These are phyloP conservation scores for Hippocampus mohnikei DNA, from an alignment of 2,113 vertebrate genomes.

Conservation along the genomic window DNA sequence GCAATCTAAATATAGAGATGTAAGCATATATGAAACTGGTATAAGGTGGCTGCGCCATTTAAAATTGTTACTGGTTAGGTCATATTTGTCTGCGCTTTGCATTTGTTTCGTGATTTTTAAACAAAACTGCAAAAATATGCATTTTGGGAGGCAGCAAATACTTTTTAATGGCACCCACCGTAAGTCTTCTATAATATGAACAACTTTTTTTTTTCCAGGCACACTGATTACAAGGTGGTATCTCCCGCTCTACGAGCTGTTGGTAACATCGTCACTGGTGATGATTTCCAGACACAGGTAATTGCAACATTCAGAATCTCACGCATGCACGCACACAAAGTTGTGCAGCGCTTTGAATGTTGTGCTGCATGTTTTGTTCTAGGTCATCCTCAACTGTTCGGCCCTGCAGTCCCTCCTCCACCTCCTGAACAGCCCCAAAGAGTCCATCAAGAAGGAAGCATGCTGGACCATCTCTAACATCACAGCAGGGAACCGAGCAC, in stretches of 20 bases:
- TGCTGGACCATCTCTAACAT: constrained; percentile 99
- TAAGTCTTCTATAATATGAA: neutral
- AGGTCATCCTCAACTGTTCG: constrained; percentile 98
- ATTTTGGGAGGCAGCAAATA: too few relatives aligned
- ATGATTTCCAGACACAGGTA: constrained; percentile 97
- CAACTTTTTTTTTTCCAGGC: constrained; percentile 74
- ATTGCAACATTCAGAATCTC: neutral
- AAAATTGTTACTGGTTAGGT: too few relatives aligned
- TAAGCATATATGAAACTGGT: too few relatives aligned
- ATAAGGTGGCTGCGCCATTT: too few relatives aligned
- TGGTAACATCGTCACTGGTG: constrained; percentile 95
- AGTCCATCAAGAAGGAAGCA: constrained; percentile 98
- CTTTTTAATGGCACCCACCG: too few relatives aligned
- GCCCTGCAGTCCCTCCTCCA: constrained; percentile 93
- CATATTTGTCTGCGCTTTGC: too few relatives aligned
- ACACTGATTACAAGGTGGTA: constrained; percentile 95
- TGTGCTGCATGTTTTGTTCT: constrained; percentile 13
- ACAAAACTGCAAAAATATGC: too few relatives aligned
- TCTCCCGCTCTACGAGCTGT: constrained; percentile 93
- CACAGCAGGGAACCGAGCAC: constrained; percentile 94
- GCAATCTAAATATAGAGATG: too few relatives aligned
- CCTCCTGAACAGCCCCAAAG: constrained; percentile 93
- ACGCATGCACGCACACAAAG: neutral
- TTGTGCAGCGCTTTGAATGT: neutral
- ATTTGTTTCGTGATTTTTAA: too few relatives aligned